Conservation (phyloP, 53 echinoderm and acorn worm genomes). For the Actinopyga echinites region DNA sequence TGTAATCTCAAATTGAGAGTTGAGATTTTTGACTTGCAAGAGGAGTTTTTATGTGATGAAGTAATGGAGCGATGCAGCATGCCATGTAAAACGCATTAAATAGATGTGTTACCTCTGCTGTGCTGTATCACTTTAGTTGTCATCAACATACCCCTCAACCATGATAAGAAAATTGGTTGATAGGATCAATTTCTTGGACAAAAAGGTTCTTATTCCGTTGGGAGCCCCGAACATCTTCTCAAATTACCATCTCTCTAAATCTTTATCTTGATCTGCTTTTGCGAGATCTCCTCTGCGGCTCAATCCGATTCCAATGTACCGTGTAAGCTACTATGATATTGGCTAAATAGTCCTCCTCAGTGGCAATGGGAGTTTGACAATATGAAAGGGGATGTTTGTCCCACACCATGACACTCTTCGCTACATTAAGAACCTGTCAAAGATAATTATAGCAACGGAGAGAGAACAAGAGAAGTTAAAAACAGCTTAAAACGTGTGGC, state of each 20-base stretch:
- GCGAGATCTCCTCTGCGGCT: slow-evolving; percentile 36
- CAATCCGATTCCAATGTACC: slow-evolving; percentile 42
- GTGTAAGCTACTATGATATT: slow-evolving; percentile 29
- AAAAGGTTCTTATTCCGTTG: slow-evolving; percentile 45
- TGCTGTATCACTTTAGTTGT: slow-evolving; percentile 30
- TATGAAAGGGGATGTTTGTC: slow-evolving; percentile 36
- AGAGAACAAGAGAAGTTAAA: too few species aligned
- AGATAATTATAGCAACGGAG: slow-evolving; percentile 3
- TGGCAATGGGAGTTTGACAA: slow-evolving; percentile 37
- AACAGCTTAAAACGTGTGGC: too few species aligned
- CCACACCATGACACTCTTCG: slow-evolving; percentile 43
- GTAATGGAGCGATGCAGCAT: slow-evolving; percentile 17
- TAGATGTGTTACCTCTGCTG: slow-evolving; percentile 31
- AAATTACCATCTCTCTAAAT: slow-evolving; percentile 27
- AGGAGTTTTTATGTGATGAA: slow-evolving; percentile 34
- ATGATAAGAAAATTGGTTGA: slow-evolving; percentile 43
- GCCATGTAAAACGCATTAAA: slow-evolving; percentile 32
- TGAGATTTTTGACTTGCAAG: slow-evolving; percentile 21
- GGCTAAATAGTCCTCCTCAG: slow-evolving; percentile 32
- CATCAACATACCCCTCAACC: slow-evolving; percentile 36
- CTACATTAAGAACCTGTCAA: slow-evolving; percentile 29
- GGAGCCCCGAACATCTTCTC: slow-evolving; percentile 30
- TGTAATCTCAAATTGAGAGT: slow-evolving; percentile 11
- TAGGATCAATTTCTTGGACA: slow-evolving; percentile 43
- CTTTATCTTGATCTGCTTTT: slow-evolving; percentile 1